phyloP scores from a whole-genome alignment of 2,888 invertebrate species.

The Didymodactylos carnosus region DNA sequence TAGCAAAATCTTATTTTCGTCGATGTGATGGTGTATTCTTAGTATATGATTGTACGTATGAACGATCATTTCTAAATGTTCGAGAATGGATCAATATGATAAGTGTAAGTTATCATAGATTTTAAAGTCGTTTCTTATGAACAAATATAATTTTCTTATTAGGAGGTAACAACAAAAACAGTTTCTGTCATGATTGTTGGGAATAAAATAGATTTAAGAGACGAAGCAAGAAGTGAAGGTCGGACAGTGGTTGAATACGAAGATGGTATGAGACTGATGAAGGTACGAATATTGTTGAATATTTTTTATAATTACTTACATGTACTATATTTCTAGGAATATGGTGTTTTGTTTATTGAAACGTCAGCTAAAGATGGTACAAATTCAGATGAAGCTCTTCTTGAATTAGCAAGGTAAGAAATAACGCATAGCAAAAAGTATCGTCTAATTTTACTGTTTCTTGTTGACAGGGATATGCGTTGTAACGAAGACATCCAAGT shows the following conservation, averaged over 20 bases:
- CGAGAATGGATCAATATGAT: conserved; percentile 43
- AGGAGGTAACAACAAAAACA: conserved; percentile 23
- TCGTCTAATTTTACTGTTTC: neutral
- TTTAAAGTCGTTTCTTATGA: too few relatives aligned
- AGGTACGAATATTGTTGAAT: conserved; percentile 21
- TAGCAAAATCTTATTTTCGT: conserved; percentile 45
- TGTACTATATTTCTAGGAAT: too few relatives aligned
- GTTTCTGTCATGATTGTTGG: conserved; percentile 42
- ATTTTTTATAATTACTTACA: too few relatives aligned
- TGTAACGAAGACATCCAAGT: neutral
- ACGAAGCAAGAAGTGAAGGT: conserved; percentile 24
- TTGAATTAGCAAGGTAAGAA: conserved; percentile 29
- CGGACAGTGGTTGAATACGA: conserved; percentile 26
- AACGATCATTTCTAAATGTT: conserved; percentile 42
- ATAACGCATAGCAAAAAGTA: neutral
- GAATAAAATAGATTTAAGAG: conserved; percentile 42
- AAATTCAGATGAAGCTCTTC: conserved; percentile 27
- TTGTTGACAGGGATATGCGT: neutral
- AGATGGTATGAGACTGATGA: conserved; percentile 37
- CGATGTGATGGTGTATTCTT: conserved; percentile 44
- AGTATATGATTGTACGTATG: conserved; percentile 43
- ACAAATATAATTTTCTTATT: too few relatives aligned
- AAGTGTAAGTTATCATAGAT: too few relatives aligned
- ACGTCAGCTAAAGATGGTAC: conserved; percentile 32
- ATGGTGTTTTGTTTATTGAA: conserved; percentile 30